These are phyloP conservation scores for Rhagologus leucostigma DNA, from an alignment of 2,113 vertebrate species.

Conservation along the genomic window DNA sequence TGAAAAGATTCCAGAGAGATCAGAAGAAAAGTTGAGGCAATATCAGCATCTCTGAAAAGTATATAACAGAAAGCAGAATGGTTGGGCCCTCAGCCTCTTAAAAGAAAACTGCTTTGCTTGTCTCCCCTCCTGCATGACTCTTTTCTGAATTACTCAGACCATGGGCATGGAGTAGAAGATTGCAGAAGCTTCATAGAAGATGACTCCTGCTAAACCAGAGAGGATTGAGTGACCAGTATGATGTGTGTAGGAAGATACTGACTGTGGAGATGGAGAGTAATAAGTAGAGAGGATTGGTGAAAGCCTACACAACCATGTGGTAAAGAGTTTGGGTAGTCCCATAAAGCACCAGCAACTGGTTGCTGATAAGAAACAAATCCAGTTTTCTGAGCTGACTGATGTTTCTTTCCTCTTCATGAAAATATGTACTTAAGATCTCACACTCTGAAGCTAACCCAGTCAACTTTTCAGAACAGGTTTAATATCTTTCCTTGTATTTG, in stretches of 20 bases:
- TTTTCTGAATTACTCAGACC: background rate
- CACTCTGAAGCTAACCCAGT: background rate
- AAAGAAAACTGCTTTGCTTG: background rate
- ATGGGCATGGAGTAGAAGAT: background rate
- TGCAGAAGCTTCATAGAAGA: background rate
- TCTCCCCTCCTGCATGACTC: background rate
- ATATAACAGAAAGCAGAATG: background rate
- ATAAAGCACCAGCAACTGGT: background rate
- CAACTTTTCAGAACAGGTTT: constrained; percentile 30
- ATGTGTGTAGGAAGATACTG: background rate
- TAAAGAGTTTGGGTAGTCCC: background rate
- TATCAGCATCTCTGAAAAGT: background rate
- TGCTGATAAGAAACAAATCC: constrained; percentile 25
- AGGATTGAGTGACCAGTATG: background rate
- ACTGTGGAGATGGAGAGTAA: background rate
- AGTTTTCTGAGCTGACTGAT: constrained; percentile 1
- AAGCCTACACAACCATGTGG: background rate
- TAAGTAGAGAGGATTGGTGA: background rate
- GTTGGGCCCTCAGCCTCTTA: background rate
- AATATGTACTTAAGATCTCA: background rate
- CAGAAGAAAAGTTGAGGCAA: background rate
- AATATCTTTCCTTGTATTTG: constrained; percentile 42
- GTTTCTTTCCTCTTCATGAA: constrained; percentile 20
- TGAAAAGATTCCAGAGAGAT: background rate
- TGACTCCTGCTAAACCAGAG: background rate